Evolutionary conservation across 2,888 invertebrate genomes (phyloP).

Genomic region (Cetonia aurata): DNA sequence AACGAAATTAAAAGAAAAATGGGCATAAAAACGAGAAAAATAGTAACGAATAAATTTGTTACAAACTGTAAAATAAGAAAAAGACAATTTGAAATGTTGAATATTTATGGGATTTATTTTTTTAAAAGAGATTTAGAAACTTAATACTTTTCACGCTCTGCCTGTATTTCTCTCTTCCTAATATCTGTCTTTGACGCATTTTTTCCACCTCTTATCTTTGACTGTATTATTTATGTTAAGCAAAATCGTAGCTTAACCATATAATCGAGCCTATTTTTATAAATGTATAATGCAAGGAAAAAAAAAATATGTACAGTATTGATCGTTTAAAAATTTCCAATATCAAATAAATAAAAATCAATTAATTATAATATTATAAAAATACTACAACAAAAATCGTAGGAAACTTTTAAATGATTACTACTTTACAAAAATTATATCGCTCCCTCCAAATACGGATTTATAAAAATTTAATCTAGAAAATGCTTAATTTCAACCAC

Average conservation of each 20-base stretch:
- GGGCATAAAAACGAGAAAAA: conserved; percentile 30
- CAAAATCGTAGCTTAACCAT: not conserved
- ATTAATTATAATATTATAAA: no score
- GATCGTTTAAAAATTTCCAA: conserved; percentile 1
- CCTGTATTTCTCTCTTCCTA: conserved; percentile 9
- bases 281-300: not conserved
- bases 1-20: conserved; percentile 26
- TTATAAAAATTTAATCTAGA: no score
- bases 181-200: conserved; percentile 1
- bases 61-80: conserved; percentile 19
- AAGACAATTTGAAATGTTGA: conserved; percentile 39
- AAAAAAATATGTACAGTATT: conserved; percentile 1
- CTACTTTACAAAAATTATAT: no score
- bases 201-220: not conserved
- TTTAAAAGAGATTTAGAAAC: conserved; percentile 39
- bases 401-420: no score
- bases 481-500: no score
- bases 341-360: no score
- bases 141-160: conserved; percentile 37
- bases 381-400: no score
- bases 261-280: conserved; percentile 1
- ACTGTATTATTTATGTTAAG: not conserved
- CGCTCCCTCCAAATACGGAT: no score
- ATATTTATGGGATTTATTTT: conserved; percentile 44
- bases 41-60: conserved; percentile 31